phyloP scores from a whole-genome alignment of 1,140 invertebrate species.

The Elysia chlorotica region DNA sequence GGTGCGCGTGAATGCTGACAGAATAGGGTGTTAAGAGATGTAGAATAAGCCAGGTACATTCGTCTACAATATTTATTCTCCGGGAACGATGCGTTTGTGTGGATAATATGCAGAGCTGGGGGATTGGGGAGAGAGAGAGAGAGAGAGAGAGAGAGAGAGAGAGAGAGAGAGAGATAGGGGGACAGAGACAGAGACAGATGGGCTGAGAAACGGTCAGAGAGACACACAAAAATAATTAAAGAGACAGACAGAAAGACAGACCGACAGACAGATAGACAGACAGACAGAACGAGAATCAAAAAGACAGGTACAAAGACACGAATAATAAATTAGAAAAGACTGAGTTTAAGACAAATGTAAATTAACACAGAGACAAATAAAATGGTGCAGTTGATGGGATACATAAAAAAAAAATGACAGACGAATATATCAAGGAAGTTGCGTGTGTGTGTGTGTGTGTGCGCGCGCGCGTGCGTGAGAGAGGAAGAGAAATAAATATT shows the following conservation, averaged over 20 bases:
- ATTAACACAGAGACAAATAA: neutral
- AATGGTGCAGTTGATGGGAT: too few species aligned
- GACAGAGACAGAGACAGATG: neutral
- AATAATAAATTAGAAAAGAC: neutral
- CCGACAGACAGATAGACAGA: neutral
- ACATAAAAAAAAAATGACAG: too few species aligned
- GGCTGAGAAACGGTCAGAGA: neutral
- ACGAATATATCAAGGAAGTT: too few species aligned
- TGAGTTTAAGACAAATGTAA: neutral
- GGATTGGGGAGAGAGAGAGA: neutral
- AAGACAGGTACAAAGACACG: neutral
- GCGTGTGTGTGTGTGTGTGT: too few species aligned
- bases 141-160: neutral
- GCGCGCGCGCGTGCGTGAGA: too few species aligned
- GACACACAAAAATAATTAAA: neutral
- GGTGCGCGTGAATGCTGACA: too few species aligned
- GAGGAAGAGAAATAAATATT: too few species aligned
- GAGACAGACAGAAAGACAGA: neutral
- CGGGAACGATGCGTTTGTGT: too few species aligned
- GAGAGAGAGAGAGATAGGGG: neutral
- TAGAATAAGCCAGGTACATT: too few species aligned
- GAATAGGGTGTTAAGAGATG: too few species aligned
- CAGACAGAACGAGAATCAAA: neutral
- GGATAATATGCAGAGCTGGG: too few species aligned
- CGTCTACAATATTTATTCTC: too few species aligned